A percentile compares a stretch with the other conserved stretches of the same genome.
phyloP scores from a whole-genome alignment of 2,113 vertebrate species.

The Ginglymostoma cirratum region DNA sequence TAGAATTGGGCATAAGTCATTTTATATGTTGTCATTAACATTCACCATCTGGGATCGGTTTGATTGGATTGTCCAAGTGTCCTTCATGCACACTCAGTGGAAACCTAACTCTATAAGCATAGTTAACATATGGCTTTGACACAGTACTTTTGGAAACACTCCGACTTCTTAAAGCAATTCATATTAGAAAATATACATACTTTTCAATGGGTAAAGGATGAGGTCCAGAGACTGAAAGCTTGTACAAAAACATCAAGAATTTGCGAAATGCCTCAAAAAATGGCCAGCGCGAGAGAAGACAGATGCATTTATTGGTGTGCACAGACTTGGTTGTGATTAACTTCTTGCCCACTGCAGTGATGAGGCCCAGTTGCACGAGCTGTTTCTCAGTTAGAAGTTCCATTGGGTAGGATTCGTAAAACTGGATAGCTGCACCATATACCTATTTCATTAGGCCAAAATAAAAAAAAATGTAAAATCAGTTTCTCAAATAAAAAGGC shows the following conservation, averaged over 20 bases:
- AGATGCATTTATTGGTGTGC: constrained; percentile 95
- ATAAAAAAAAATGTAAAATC: constrained; percentile 34
- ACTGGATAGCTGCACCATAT: constrained; percentile 94
- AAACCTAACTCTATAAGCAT: not conserved
- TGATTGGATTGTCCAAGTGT: not conserved
- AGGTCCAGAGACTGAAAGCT: constrained; percentile 88
- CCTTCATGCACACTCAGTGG: not conserved
- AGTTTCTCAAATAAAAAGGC: not conserved
- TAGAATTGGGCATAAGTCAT: not conserved
- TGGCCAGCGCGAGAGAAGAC: constrained; percentile 95
- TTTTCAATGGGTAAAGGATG: constrained; percentile 96
- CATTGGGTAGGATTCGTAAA: constrained; percentile 79
- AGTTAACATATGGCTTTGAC: not conserved
- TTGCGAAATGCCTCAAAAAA: constrained; percentile 93
- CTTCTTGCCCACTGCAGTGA: constrained; percentile 83
- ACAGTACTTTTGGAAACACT: not conserved
- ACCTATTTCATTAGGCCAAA: constrained; percentile 58
- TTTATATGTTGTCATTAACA: not conserved
- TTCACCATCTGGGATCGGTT: not conserved
- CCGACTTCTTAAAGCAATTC: not conserved
- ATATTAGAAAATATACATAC: constrained; percentile 54
- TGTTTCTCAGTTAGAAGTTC: constrained; percentile 85
- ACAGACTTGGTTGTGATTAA: constrained; percentile 74
- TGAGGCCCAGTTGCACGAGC: constrained; percentile 79
- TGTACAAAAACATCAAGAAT: constrained; percentile 96